phyloP scores from a whole-genome alignment of 2,888 invertebrate genomes.

The Petrolisthes manimaculis region DNA sequence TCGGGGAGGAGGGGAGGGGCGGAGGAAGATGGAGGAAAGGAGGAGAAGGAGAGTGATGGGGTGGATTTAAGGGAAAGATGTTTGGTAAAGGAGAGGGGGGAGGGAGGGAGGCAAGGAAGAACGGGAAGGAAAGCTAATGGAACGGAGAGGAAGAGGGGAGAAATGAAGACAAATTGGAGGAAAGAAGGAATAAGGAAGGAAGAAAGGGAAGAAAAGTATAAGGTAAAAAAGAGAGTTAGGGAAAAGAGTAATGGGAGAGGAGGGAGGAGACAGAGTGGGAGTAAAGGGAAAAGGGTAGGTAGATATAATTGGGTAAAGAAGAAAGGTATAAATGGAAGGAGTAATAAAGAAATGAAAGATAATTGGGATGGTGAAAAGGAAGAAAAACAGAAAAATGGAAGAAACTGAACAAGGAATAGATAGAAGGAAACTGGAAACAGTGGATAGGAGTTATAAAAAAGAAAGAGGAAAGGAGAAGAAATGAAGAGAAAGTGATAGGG shows the following conservation, averaged over 20 bases:
- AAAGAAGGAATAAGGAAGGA: background rate
- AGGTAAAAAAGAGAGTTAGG: background rate
- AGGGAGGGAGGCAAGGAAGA: slow-evolving; percentile 2
- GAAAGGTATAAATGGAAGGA: background rate
- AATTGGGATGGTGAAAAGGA: background rate
- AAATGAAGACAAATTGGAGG: background rate
- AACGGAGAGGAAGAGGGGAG: slow-evolving; percentile 5
- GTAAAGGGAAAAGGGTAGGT: background rate
- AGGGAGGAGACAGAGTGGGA: background rate
- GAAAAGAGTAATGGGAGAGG: background rate
- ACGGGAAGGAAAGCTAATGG: background rate
- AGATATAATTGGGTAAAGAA: background rate
- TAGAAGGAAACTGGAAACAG: background rate
- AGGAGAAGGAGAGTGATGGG: background rate
- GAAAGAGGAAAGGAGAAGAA: background rate
- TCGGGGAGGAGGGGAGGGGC: slow-evolving; percentile 19
- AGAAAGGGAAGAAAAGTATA: background rate
- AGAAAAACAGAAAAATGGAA: background rate
- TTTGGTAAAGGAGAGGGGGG: background rate
- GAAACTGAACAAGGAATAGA: background rate
- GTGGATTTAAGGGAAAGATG: slow-evolving; percentile 2
- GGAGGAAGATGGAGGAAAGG: slow-evolving; percentile 1
- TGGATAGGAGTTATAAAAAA: background rate
- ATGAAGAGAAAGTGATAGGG: background rate
- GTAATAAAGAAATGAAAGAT: background rate